A percentile compares a stretch with the other conserved stretches of the same genome.
phyloP scores from a whole-genome alignment of 2,888 invertebrate genomes.

The Campaea margaritaria region DNA sequence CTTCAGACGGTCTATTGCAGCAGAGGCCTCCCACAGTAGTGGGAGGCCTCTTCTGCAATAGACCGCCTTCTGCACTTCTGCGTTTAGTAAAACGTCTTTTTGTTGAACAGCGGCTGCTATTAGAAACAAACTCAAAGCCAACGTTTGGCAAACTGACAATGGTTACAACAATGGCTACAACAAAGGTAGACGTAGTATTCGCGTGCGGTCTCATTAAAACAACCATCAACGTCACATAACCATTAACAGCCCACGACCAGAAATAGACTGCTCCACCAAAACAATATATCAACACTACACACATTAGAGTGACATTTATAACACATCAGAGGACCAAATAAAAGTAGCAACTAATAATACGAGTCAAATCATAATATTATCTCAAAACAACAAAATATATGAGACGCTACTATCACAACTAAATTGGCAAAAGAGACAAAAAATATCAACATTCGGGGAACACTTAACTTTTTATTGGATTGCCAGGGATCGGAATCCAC shows the following conservation, averaged over 20 bases:
- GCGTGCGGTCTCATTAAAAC: neutral
- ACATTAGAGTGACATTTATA: conserved; percentile 20
- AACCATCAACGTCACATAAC: conserved; percentile 9
- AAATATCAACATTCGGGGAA: conserved; percentile 3
- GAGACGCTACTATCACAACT: conserved; percentile 4
- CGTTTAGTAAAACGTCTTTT: no score
- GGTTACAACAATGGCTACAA: no score
- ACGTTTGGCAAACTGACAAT: no score
- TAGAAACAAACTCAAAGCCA: no score
- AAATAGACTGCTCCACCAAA: neutral
- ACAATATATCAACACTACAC: conserved; percentile 15
- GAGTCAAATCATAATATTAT: conserved; percentile 1
- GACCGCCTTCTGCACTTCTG: no score
- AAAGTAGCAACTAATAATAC: conserved; percentile 5
- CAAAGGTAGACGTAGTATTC: no score
- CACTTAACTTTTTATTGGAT: neutral
- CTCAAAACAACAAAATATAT: conserved; percentile 11
- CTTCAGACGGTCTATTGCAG: no score
- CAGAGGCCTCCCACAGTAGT: no score
- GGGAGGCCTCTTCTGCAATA: no score
- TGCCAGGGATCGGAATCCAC: no score
- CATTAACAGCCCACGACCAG: conserved; percentile 8
- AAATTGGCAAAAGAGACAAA: conserved; percentile 8
- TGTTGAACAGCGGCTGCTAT: no score
- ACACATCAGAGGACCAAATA: conserved; percentile 24